phyloP scores from a whole-genome alignment of 2,888 invertebrate species.

The Netelia melanura region DNA sequence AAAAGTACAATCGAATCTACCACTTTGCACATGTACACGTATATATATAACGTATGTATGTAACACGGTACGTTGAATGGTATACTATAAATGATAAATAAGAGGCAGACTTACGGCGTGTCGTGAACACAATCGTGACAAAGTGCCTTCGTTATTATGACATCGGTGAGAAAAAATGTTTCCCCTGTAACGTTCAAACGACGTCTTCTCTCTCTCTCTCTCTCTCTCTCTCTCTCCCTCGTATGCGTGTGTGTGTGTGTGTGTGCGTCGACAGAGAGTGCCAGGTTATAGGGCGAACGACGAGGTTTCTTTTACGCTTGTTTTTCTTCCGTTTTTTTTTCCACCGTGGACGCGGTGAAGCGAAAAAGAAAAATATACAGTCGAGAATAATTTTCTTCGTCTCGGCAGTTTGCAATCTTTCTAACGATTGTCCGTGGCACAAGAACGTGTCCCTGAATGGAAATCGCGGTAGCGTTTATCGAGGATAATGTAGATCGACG shows the following conservation, averaged over 20 bases:
- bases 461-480: slow-evolving; percentile 12
- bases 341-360: slow-evolving; percentile 13
- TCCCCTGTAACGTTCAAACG: slow-evolving; percentile 45
- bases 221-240: background rate
- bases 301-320: slow-evolving; percentile 9
- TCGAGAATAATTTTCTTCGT: slow-evolving; percentile 43
- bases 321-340: background rate
- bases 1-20: background rate
- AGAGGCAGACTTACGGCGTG: slow-evolving; percentile 41
- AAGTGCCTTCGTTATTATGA: slow-evolving; percentile 63
- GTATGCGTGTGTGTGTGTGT: no score
- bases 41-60: slow-evolving; percentile 4
- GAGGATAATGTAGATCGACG: background rate
- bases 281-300: slow-evolving; percentile 10
- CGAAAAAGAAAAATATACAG: background rate
- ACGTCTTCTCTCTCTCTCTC: slow-evolving; percentile 18
- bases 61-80: background rate
- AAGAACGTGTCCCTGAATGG: slow-evolving; percentile 15
- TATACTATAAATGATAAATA: slow-evolving; percentile 41
- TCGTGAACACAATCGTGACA: slow-evolving; percentile 59
- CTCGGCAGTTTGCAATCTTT: slow-evolving; percentile 46
- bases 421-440: slow-evolving; percentile 6
- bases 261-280: background rate
- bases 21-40: background rate
- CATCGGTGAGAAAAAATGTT: slow-evolving; percentile 47